Evolutionary conservation across 2,888 invertebrate genomes (phyloP).

Genomic region (Dugesia japonica): DNA sequence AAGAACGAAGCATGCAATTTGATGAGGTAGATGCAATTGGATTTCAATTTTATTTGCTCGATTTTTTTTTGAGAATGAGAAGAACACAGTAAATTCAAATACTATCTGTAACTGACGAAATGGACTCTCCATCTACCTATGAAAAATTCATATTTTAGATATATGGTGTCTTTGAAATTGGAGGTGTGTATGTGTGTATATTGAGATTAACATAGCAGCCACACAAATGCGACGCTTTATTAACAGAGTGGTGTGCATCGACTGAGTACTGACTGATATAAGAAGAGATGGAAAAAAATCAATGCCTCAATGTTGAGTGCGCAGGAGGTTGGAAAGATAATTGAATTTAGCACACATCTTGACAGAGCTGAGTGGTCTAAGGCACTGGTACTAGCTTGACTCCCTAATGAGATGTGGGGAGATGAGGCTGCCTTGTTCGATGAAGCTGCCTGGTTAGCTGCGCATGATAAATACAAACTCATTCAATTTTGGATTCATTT

Average conservation of each 20-base stretch:
- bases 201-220: neutral
- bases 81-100: conserved; percentile 20
- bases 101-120: conserved; percentile 15
- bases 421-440: conserved; percentile 20
- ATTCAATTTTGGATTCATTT: conserved; percentile 20
- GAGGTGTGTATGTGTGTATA: neutral
- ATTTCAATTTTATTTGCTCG: conserved; percentile 14
- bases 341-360: conserved; percentile 14
- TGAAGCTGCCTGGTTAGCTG: conserved; percentile 10
- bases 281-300: neutral
- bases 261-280: neutral
- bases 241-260: neutral
- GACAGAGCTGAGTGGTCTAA: conserved; percentile 20
- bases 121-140: conserved; percentile 13
- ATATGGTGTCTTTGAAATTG: conserved; percentile 20
- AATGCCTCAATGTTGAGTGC: conserved; percentile 16
- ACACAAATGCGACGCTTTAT: neutral
- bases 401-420: conserved; percentile 20
- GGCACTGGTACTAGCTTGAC: conserved; percentile 20
- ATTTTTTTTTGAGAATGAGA: neutral
- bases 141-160: conserved; percentile 16
- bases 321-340: conserved; percentile 16
- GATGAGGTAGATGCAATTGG: conserved; percentile 16
- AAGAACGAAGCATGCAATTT: conserved; percentile 20
- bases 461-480: conserved; percentile 20